phyloP scores from a whole-genome alignment of 1,140 invertebrate genomes.

The Drosophila sucinea region DNA sequence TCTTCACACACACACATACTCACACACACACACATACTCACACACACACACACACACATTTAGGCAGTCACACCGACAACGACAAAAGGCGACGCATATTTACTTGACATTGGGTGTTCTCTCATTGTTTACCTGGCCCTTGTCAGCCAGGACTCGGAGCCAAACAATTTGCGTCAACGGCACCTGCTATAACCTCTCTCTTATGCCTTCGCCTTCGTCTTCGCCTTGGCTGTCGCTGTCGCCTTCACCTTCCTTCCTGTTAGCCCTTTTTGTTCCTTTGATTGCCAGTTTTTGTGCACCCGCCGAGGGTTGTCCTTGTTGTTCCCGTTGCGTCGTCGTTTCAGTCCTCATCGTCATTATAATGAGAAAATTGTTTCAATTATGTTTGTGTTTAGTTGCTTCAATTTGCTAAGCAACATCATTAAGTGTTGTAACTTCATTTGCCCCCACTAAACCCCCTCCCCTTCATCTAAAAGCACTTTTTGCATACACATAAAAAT shows the following conservation, averaged over 20 bases:
- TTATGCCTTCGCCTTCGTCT: too few species aligned
- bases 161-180: constrained; percentile 73
- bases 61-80: not conserved
- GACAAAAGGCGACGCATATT: constrained; percentile 61
- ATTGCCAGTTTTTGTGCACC: constrained; percentile 32
- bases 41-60: not conserved
- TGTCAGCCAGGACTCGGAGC: constrained; percentile 67
- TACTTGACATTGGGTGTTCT: constrained; percentile 61
- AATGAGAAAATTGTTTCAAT: constrained; percentile 82
- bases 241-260: not conserved
- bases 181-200: constrained; percentile 49
- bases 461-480: not conserved
- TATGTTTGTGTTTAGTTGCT: constrained; percentile 82
- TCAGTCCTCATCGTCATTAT: constrained; percentile 64
- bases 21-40: not conserved
- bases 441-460: constrained; percentile 15
- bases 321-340: constrained; percentile 10
- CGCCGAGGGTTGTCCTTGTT: constrained; percentile 7
- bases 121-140: constrained; percentile 70
- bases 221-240: not conserved
- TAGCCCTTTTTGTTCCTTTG: constrained; percentile 1
- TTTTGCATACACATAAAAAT: constrained; percentile 38
- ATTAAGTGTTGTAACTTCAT: constrained; percentile 75
- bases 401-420: constrained; percentile 82
- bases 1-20: constrained; percentile 33